Evolutionary conservation across 53 echinoderm and acorn worm species (phyloP), one percentile per base, ranked within the genome.

Genomic region (Echinometra lucunter): DNA sequence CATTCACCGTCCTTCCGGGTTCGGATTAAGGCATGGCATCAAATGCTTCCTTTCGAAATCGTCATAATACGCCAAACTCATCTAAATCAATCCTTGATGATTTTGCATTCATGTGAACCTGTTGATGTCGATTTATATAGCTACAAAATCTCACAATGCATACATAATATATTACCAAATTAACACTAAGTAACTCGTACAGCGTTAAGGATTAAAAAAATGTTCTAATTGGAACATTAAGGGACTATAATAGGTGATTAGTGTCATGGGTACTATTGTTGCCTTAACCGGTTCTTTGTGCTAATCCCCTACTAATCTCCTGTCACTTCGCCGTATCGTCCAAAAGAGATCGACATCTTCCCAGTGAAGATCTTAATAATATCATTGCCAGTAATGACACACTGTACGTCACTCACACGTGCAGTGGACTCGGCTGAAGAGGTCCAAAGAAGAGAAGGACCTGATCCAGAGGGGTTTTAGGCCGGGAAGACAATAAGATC

Each of bases 191-290:
- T 72, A 72, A 28, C 32, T 72, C 32, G 2, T 4, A n/a, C 78
- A 42, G 1, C 78, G 42, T 42, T 38, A 23, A 42, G 38, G 21
- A 53, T 53, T 53, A 9, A 13, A 1, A 23, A 78, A 40, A 23
- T 21, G 42, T 23, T 78, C 38, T 85, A 85, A 85, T 85, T 85
- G 45, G 85, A 85, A 85, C 53, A 85, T 85, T 85, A 85, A 4
- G 15, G 25, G 4, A 81, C 81, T 21, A 40, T 81, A 38, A 80
- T 42, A 80, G 80, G 47, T 49, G 85, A 83, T 83, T 83, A 85
- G 49, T 85, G 85, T 85, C 85, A 85, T n/a, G 21, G 85, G 85
- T 49, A 28, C 8, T 85, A 47, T 85, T 85, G 85, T 85, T 85
- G 19, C 13, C 49, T 83, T 49, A 49, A 85, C 81, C 49, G 85